Base-by-base conservation (phyloP, 1,140 invertebrate genomes). In the Drosophila saltans region DNA sequence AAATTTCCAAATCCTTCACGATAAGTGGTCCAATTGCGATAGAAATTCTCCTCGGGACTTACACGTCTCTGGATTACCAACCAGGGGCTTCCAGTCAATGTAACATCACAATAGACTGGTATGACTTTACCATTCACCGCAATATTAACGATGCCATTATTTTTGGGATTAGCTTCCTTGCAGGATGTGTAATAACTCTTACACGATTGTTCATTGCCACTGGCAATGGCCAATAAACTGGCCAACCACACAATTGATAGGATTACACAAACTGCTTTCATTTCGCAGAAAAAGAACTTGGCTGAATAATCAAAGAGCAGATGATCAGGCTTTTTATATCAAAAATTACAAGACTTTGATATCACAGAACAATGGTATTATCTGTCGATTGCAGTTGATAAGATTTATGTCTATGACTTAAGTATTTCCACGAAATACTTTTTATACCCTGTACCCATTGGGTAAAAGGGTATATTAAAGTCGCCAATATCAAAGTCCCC, bases 51-150 rank as follows among this genome's bases (percentile, higher is more conserved):
- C 1, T 45, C 55, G 55, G 52, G 59, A 52, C 64, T 68, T 24
- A 78, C 72, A 10, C 75, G 75, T 2, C 75, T 72, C 40, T 78
- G 75, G 8, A 78, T 67, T 4, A 78, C 72, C 62, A 78, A 26
- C 72, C 72, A 63, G 39, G 16, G 36, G 8, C 16, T 58, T 16
- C 75, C 75, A 8, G 58, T 48, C 3, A 56, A 48, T 28, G 33
- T 59, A 1, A 66, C 75, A 40, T 77, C 75, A 33, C 75, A 77
- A 59, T 66, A 77, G 6, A 74, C 75, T 0, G 74, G 41, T 36
- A 77, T 62, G 9, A 66, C 45, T 10, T 59, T 33, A 9, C 72
- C 66, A 3, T 69, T 66, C n/a, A 66, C 0, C 6, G 69, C 61
- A 6, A 77, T 74, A 36, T 69, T 77, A 5, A 65, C 58, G 9